phyloP scores from a whole-genome alignment of 1,140 invertebrate genomes.

The Araneus ventricosus region DNA sequence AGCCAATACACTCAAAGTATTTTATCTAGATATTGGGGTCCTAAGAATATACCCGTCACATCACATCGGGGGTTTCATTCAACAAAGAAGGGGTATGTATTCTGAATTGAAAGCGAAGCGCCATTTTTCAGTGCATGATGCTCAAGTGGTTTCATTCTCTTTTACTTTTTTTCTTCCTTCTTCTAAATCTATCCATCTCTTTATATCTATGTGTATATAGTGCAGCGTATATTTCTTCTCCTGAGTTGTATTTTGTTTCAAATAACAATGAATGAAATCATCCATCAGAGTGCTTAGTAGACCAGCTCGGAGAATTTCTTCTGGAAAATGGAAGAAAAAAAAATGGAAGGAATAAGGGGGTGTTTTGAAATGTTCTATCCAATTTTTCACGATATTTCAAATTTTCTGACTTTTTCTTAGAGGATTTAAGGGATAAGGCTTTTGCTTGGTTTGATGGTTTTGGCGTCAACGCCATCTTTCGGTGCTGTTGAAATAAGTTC shows the following conservation, averaged over 20 bases:
- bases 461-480: too few relatives aligned
- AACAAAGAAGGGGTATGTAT: slow-evolving; percentile 46
- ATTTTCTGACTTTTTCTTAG: not conserved
- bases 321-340: too few relatives aligned
- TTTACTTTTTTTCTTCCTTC: not conserved
- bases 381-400: not conserved
- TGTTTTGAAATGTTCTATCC: not conserved
- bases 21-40: slow-evolving; percentile 10
- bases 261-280: slow-evolving; percentile 41
- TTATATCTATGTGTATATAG: not conserved
- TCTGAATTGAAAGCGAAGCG: slow-evolving; percentile 61
- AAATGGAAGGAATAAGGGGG: not conserved
- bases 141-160: not conserved
- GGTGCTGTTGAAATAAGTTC: too few relatives aligned
- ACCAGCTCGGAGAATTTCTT: not conserved
- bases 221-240: not conserved
- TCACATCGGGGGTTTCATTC: slow-evolving; percentile 41
- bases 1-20: not conserved
- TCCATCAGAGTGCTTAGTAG: slow-evolving; percentile 37
- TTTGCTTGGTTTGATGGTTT: too few relatives aligned
- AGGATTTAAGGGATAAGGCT: not conserved
- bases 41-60: slow-evolving; percentile 46
- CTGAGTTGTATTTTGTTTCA: slow-evolving; percentile 19
- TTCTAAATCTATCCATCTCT: not conserved
- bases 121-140: not conserved